Percentiles rank a stretch among this genome's conserved stretches.
Conservation (phyloP, 2,888 invertebrate genomes). For the Emmelina monodactyla region DNA sequence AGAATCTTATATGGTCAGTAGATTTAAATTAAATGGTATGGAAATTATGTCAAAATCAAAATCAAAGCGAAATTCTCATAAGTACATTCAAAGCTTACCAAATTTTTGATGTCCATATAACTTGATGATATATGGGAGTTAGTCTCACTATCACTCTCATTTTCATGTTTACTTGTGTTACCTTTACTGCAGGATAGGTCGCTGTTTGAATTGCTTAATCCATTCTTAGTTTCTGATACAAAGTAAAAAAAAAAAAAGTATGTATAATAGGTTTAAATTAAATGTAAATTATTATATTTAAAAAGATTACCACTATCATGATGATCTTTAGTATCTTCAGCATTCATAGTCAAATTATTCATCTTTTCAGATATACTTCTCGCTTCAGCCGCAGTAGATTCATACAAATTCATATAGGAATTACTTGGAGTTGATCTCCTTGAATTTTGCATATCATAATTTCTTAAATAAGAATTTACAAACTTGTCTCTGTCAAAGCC, state of each 20-base stretch:
- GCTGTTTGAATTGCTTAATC: slow-evolving; percentile 27
- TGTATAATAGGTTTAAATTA: background rate
- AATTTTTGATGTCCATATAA: slow-evolving; percentile 46
- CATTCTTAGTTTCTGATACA: slow-evolving; percentile 41
- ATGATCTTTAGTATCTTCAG: slow-evolving; percentile 30
- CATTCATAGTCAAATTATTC: slow-evolving; percentile 27
- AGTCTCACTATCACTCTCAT: slow-evolving; percentile 39
- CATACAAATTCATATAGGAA: slow-evolving; percentile 50
- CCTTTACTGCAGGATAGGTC: slow-evolving; percentile 26
- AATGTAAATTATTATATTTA: too few species aligned
- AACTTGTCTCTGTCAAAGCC: slow-evolving; percentile 54
- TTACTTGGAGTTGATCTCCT: slow-evolving; percentile 51
- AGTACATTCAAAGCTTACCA: slow-evolving; percentile 30
- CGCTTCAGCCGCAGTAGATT: slow-evolving; percentile 30
- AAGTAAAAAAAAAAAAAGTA: slow-evolving; percentile 2
- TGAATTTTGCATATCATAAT: slow-evolving; percentile 42
- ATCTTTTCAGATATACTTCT: slow-evolving; percentile 27
- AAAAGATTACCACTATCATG: slow-evolving; percentile 41
- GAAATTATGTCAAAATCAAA: too few species aligned
- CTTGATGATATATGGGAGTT: slow-evolving; percentile 43
- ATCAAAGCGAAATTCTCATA: background rate
- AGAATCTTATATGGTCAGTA: too few species aligned
- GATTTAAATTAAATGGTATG: too few species aligned
- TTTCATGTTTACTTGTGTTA: slow-evolving; percentile 27
- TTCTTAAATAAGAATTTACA: slow-evolving; percentile 42